Conservation (phyloP, 2,113 vertebrate genomes). For the Gambusia holbrooki region DNA sequence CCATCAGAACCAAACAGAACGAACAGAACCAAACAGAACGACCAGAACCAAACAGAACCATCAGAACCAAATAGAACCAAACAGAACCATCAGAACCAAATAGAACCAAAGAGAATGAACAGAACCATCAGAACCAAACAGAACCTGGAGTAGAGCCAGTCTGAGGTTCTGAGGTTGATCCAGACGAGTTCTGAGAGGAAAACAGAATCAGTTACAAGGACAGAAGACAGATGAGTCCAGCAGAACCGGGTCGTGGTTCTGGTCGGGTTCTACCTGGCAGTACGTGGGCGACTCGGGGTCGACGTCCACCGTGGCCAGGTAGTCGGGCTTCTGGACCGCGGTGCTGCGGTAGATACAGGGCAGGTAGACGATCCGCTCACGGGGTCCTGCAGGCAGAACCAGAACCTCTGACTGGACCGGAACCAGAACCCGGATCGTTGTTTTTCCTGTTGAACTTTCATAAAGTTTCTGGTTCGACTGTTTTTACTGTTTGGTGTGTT, state of each 20-base stretch:
- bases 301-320: constrained; percentile 92
- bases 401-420: neutral
- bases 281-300: constrained; percentile 85
- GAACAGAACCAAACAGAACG: too few relatives aligned
- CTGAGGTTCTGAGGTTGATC: neutral
- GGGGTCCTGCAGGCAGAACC: constrained; percentile 77
- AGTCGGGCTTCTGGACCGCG: constrained; percentile 82
- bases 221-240: neutral
- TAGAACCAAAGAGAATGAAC: too few relatives aligned
- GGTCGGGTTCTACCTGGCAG: constrained; percentile 81
- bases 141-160: neutral
- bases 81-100: too few relatives aligned
- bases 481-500: too few relatives aligned
- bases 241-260: neutral
- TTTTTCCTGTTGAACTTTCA: too few relatives aligned
- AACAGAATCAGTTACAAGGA: neutral
- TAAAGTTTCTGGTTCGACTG: too few relatives aligned
- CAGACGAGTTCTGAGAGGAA: neutral
- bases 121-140: neutral
- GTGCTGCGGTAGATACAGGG: constrained; percentile 94
- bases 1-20: too few relatives aligned
- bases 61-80: too few relatives aligned
- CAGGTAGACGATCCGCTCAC: constrained; percentile 90
- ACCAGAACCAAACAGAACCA: too few relatives aligned
- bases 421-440: neutral